Evolutionary conservation across 2,797 vertebrate genomes (phyloP).

Genomic region (Propithecus perrieri): DNA sequence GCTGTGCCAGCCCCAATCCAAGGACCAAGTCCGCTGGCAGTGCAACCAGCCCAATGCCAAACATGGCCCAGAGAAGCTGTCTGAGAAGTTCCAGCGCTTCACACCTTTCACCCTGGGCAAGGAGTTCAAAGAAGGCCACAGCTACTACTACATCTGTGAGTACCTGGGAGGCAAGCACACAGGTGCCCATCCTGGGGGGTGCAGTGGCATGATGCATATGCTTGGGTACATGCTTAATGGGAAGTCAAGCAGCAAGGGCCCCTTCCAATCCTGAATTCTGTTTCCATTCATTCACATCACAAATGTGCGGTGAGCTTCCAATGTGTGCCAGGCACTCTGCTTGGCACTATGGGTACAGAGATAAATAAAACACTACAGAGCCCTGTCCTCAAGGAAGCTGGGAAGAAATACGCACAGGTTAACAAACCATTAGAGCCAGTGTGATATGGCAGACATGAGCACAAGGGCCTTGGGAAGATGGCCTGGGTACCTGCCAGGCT

Average conservation of each 20-base stretch:
- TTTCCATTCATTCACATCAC: background rate
- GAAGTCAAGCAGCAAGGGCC: background rate
- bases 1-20: conserved; percentile 91
- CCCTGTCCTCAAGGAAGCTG: background rate
- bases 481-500: background rate
- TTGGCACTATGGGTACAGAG: background rate
- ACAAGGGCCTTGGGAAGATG: background rate
- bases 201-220: accelerated
- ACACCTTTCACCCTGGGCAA: conserved; percentile 96
- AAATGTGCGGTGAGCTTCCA: background rate
- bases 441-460: background rate
- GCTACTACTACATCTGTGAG: conserved; percentile 99
- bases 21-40: conserved; percentile 96
- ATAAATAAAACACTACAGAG: background rate
- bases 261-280: background rate
- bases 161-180: background rate
- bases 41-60: conserved; percentile 92
- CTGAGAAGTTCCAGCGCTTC: conserved; percentile 97
- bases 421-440: background rate
- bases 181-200: accelerated
- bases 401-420: background rate
- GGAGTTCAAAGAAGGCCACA: conserved; percentile 95
- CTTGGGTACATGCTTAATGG: background rate
- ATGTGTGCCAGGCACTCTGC: background rate
- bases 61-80: conserved; percentile 94